Evolutionary conservation across 2,888 invertebrate genomes (phyloP).

Genomic region (Chironomus riparius): DNA sequence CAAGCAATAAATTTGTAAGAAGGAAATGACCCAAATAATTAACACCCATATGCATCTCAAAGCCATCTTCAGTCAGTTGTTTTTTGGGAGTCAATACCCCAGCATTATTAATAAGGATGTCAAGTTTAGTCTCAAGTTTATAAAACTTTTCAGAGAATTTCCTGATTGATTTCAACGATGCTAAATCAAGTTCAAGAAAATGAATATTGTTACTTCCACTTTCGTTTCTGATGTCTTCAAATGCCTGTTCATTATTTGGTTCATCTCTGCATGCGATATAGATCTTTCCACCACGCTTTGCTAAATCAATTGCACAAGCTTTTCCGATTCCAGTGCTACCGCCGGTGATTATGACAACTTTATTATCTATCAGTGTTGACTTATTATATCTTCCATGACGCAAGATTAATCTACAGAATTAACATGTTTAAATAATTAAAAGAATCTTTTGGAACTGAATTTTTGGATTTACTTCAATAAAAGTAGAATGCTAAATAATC

Average conservation of each 20-base stretch:
- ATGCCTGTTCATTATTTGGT: constrained; percentile 55
- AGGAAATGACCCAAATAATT: constrained; percentile 59
- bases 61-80: constrained; percentile 53
- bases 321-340: constrained; percentile 75
- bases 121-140: constrained; percentile 46
- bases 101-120: constrained; percentile 62
- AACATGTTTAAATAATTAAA: too few relatives aligned
- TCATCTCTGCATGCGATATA: constrained; percentile 72
- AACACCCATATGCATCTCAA: constrained; percentile 56
- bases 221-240: constrained; percentile 57
- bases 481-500: too few relatives aligned
- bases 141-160: constrained; percentile 50
- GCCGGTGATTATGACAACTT: constrained; percentile 68
- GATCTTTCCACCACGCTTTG: constrained; percentile 59
- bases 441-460: too few relatives aligned
- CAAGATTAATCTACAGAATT: too few relatives aligned
- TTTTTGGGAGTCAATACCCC: constrained; percentile 59
- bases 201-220: constrained; percentile 63
- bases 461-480: too few relatives aligned
- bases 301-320: constrained; percentile 59
- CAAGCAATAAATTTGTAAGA: constrained; percentile 51
- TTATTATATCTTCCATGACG: too few relatives aligned
- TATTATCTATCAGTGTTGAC: constrained; percentile 44
- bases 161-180: constrained; percentile 58
- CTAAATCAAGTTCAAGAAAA: constrained; percentile 65